Evolutionary conservation across 1,140 invertebrate genomes (phyloP), one percentile per base, ranked within the genome.

Genomic region (Limonius californicus): DNA sequence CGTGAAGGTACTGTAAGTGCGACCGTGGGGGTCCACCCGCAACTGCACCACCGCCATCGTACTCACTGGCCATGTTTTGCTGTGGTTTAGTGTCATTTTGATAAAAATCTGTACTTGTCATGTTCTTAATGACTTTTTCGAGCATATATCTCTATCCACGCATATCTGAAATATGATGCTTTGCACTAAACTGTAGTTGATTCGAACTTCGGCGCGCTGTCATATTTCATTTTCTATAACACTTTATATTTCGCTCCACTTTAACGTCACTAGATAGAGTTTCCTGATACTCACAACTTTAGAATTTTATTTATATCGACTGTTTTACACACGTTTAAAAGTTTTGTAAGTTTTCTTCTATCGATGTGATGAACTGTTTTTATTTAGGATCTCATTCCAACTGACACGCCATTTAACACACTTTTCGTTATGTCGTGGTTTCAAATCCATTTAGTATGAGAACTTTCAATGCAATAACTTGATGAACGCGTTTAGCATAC

Each of bases 1-100:
- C 14, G 70, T 63, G 7, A 76, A 54, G 0, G 74, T 71, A 23
- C 71, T 72, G 63, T 76, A 76, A 3, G 74, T 70, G 20, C 71
- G 69, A 8, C 75, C 75, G 23, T 75, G 64, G 14, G 69, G 66
- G 58, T 75, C 74, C 18, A 78, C 70, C 15, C 70, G 68, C 45
- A 78, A 58, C 56, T 78, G 74, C 7, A 78, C 75, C 9, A 76
- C 69, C 9, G 76, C 76, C 64, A 77, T 66, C 23, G 72, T 72
- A 57, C 61, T 70, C 18, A 75, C 70, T 12, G 76, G 76, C 76
- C 76, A 77, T 59, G 76, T 74, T 66, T 76, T 77, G 66, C 75
- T 77, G 65, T 76, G 75, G 70, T 77, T 74, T 55, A 77, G 62
- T 15, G 76, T 75, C 75, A 77, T 76, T 59, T 66, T 68, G 18